phyloP scores from a whole-genome alignment of 2,888 invertebrate genomes.

The Phlogophora meticulosa region DNA sequence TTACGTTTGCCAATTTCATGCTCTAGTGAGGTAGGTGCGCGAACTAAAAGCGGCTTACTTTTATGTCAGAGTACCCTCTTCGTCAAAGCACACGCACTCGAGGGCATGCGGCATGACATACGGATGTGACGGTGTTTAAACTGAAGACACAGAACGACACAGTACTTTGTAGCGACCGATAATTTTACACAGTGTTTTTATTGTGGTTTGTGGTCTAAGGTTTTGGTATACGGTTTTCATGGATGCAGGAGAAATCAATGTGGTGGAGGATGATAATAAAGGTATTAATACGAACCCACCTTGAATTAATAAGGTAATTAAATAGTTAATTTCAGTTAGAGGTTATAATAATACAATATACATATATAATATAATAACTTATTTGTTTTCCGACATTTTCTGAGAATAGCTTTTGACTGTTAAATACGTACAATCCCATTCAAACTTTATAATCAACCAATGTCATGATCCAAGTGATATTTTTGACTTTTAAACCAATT shows the following conservation, averaged over 20 bases:
- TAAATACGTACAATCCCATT: no score
- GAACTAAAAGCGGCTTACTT: conserved; percentile 60
- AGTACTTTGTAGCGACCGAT: conserved; percentile 14
- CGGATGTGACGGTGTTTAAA: conserved; percentile 51
- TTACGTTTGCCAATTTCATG: conserved; percentile 62
- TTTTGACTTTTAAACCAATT: background rate
- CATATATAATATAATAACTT: no score
- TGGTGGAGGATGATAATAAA: background rate
- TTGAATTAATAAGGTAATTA: no score
- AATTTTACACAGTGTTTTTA: conserved; percentile 1
- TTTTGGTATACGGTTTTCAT: conserved; percentile 1
- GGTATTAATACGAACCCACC: no score
- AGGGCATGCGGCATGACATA: conserved; percentile 43
- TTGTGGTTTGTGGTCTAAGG: background rate
- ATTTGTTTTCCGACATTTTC: no score
- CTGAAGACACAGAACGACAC: conserved; percentile 30
- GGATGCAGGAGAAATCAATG: background rate
- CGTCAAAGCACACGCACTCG: conserved; percentile 63
- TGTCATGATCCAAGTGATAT: no score
- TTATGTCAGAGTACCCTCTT: conserved; percentile 59
- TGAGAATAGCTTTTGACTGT: no score
- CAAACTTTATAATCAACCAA: background rate
- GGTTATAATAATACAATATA: no score
- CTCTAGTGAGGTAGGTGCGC: conserved; percentile 55
- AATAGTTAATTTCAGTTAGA: no score